A percentile compares a stretch with the other conserved stretches of the same genome.
These are phyloP conservation scores for Rhabdornis inornatus DNA, from an alignment of 2,113 vertebrate species.

Conservation along the genomic window DNA sequence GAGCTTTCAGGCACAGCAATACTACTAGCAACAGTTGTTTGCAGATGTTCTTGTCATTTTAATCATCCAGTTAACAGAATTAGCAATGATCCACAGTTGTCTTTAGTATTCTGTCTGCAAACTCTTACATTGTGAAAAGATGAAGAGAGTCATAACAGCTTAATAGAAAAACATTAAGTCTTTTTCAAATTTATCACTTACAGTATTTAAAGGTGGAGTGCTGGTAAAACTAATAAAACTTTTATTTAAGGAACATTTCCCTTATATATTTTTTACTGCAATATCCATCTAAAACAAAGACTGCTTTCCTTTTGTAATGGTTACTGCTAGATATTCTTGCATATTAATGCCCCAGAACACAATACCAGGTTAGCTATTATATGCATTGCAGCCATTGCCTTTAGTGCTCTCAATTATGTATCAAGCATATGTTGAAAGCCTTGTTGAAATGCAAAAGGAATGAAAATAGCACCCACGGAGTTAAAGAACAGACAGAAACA, in stretches of 20 bases:
- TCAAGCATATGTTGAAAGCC: background rate
- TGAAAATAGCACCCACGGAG: background rate
- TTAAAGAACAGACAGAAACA: background rate
- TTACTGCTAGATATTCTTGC: background rate
- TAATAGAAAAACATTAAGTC: background rate
- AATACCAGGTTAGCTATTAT: background rate
- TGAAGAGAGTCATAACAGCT: background rate
- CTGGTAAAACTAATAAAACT: background rate
- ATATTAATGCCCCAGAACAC: background rate
- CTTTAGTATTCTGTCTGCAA: constrained; percentile 1
- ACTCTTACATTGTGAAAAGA: background rate
- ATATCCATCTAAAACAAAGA: background rate
- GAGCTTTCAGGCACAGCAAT: constrained; percentile 26
- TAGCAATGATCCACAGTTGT: constrained; percentile 27
- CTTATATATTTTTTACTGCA: background rate
- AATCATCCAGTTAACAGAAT: constrained; percentile 58
- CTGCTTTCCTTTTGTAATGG: background rate
- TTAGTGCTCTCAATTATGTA: background rate
- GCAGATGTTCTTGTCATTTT: constrained; percentile 58
- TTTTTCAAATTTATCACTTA: constrained; percentile 11
- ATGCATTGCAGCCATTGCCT: background rate
- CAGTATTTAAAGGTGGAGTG: background rate
- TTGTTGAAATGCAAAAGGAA: background rate
- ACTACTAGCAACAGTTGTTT: constrained; percentile 49
- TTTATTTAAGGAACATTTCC: background rate